Evolutionary conservation across 1,140 invertebrate species (phyloP).

Genomic region (Coenobita brevimanus): DNA sequence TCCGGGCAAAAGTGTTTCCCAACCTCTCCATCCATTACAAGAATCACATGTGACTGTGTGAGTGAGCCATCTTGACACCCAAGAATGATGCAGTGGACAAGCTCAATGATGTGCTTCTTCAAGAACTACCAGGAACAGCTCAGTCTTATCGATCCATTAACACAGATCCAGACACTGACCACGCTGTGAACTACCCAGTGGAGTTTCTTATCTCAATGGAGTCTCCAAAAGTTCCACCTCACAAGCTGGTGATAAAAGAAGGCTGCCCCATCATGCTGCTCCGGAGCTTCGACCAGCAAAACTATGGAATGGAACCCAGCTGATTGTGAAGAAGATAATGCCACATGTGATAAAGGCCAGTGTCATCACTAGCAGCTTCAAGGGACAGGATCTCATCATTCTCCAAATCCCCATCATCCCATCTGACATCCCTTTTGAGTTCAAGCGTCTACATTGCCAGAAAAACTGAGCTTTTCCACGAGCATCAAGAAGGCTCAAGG

Average conservation of each 20-base stretch:
- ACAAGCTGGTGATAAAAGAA: neutral
- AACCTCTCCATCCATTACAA: neutral
- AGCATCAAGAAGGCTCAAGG: no score
- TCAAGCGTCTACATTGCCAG: no score
- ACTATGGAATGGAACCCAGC: neutral
- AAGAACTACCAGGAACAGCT: neutral
- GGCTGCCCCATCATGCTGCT: neutral
- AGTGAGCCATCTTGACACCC: neutral
- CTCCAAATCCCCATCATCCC: no score
- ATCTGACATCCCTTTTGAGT: no score
- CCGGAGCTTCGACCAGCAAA: neutral
- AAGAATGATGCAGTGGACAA: neutral
- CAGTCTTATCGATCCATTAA: neutral
- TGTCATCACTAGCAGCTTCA: no score
- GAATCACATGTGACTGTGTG: neutral
- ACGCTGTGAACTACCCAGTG: neutral
- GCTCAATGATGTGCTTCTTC: neutral
- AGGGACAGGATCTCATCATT: no score
- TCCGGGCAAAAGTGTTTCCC: neutral
- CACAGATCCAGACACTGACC: neutral
- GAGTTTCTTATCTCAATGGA: no score
- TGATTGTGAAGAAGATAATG: neutral
- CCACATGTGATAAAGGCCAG: no score
- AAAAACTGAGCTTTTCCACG: no score
- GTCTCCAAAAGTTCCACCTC: neutral